Base-by-base conservation (phyloP, 2,797 vertebrate species). In the Diplodus puntazzo region DNA sequence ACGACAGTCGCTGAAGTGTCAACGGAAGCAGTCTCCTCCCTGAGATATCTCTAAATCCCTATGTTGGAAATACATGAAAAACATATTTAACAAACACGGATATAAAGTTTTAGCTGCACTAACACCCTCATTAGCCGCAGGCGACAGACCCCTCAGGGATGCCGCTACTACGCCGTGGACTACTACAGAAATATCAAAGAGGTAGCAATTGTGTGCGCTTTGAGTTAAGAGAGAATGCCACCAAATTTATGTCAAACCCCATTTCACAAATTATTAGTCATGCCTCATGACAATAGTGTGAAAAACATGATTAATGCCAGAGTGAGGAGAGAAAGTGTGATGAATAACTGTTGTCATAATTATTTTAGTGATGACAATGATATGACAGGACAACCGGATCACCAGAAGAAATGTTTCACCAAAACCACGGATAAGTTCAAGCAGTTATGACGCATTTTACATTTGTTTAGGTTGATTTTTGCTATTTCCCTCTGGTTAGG, bases 221-320 rank as follows among this genome's bases (percentile, higher is more conserved):
- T 57, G 34, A 67, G 42, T 60, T 45, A 13, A 25, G 52, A 61
- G 21, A 58, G 10, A 75, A 73, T 60, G 57, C 34, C 45, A 75
- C 3, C 20, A 12, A 55, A 77, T 57, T 57, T 61, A 49, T 74
- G 46, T 79, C 65, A 64, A 60, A 82, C 73, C 16, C 63, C 71
- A 63, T 82, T 82, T 83, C 60, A 75, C 73, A 69, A 42, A 59
- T 82, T 79, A 64, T 11, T 81, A 69, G 76, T 55, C 39, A 61
- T 79, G 49, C 54, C 43, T 57, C 57, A 71, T 23, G 78, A 81
- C 30, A 59, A 66, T 30, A 49, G 77, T 76, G 75, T 82, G 43
- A 78, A 83, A 76, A 80, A 53, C 12, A 50, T 66, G 64, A 80
- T 64, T 64, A 79, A 80, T 72, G 52, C 45, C 48, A 1, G 52